These are phyloP conservation scores for Coryphaenoides rupestris DNA, from an alignment of 2,113 vertebrate species.

Conservation along the genomic window DNA sequence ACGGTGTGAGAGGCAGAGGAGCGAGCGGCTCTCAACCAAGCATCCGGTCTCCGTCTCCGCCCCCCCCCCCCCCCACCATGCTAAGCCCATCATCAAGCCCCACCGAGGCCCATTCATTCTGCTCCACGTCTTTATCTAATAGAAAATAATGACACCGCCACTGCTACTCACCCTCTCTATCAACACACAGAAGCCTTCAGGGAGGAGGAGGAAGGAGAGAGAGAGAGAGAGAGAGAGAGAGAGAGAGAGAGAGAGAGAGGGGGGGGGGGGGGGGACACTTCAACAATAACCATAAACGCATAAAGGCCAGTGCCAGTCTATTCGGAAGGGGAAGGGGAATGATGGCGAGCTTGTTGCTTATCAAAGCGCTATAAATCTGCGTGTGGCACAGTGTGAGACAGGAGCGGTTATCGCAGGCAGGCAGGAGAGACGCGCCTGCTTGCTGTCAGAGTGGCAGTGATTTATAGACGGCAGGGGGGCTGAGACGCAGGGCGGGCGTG, in stretches of 20 bases:
- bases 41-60: slow-evolving; percentile 57
- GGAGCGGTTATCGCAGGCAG: slow-evolving; percentile 80
- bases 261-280: slow-evolving; percentile 60
- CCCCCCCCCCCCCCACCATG: slow-evolving; percentile 69
- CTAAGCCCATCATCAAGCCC: slow-evolving; percentile 63
- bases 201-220: slow-evolving; percentile 15
- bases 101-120: slow-evolving; percentile 69
- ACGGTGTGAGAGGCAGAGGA: neutral
- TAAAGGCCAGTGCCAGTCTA: slow-evolving; percentile 69
- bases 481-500: slow-evolving; percentile 75
- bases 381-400: slow-evolving; percentile 80
- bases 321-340: slow-evolving; percentile 76
- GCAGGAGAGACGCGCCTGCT: slow-evolving; percentile 76
- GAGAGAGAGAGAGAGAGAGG: too few relatives aligned
- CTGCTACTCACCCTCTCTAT: slow-evolving; percentile 69
- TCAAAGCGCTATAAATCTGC: slow-evolving; percentile 87
- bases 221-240: too few relatives aligned
- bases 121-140: slow-evolving; percentile 79
- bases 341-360: slow-evolving; percentile 80
- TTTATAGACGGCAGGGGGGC: slow-evolving; percentile 69
- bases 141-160: slow-evolving; percentile 79
- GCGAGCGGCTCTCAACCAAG: slow-evolving; percentile 6
- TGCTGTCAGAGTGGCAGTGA: slow-evolving; percentile 73
- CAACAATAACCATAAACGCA: slow-evolving; percentile 88
- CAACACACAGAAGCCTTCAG: slow-evolving; percentile 50